Evolutionary conservation across 2,113 vertebrate genomes (phyloP).

Genomic region (Oreamnos americanus): DNA sequence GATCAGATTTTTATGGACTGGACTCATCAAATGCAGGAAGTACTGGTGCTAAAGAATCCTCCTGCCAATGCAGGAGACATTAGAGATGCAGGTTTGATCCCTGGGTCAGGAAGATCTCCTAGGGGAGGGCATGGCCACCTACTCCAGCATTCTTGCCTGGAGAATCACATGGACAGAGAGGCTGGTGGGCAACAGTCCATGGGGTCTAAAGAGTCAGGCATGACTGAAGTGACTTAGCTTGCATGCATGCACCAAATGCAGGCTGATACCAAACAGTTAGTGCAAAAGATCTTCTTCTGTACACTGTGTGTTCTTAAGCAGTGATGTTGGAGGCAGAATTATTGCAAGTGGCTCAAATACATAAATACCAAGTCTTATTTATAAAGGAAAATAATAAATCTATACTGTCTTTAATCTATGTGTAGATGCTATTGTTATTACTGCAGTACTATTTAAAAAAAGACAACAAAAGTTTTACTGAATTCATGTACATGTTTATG

Average conservation of each 20-base stretch:
- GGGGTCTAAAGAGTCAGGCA: background rate
- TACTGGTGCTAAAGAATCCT: background rate
- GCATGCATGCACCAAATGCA: background rate
- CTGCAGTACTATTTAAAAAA: background rate
- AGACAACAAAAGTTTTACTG: background rate
- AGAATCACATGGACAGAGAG: background rate
- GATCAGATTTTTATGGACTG: background rate
- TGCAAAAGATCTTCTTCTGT: background rate
- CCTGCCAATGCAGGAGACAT: background rate
- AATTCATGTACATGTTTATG: background rate
- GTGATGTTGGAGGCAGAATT: background rate
- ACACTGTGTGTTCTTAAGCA: background rate
- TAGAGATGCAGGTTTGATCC: background rate
- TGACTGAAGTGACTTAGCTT: background rate
- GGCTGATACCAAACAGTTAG: background rate
- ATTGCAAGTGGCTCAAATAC: background rate
- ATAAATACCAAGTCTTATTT: background rate
- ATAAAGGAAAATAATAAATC: background rate
- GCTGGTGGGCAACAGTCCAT: background rate
- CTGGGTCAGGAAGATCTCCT: background rate
- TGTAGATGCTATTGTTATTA: background rate
- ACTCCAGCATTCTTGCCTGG: background rate
- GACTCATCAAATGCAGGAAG: background rate
- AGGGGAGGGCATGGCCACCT: background rate
- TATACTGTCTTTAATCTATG: background rate